Evolutionary conservation across 2,888 invertebrate species (phyloP).

Genomic region (Leucophenga montana): DNA sequence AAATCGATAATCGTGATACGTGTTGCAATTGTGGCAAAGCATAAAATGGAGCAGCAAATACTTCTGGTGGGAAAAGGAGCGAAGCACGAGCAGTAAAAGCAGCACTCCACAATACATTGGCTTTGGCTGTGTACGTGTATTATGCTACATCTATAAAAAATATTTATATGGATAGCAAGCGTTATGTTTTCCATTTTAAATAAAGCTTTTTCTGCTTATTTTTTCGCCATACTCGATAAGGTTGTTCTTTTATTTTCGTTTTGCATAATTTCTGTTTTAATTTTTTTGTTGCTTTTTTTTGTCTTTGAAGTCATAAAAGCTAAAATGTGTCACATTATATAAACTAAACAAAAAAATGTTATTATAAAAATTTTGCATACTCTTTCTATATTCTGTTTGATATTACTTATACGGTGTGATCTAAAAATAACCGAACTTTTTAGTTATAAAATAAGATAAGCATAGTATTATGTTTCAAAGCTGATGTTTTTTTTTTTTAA

Average conservation of each 20-base stretch:
- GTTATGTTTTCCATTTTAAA: constrained; percentile 10
- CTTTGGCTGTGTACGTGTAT: not conserved
- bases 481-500: too few species aligned
- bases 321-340: constrained; percentile 43
- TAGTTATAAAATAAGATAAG: too few species aligned
- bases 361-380: too few species aligned
- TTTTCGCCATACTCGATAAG: not conserved
- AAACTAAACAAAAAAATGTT: too few species aligned
- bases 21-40: constrained; percentile 6
- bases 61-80: too few species aligned
- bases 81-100: too few species aligned
- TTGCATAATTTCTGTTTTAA: not conserved
- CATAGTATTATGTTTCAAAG: too few species aligned
- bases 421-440: too few species aligned
- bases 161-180: not conserved
- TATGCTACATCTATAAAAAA: not conserved
- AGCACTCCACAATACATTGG: not conserved
- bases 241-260: not conserved
- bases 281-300: constrained; percentile 21
- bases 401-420: too few species aligned
- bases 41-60: too few species aligned
- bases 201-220: constrained; percentile 8
- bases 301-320: constrained; percentile 60
- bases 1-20: constrained; percentile 23
- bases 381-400: too few species aligned